Evolutionary conservation across 2,888 invertebrate species (phyloP).

Genomic region (Habroteleia sp.): DNA sequence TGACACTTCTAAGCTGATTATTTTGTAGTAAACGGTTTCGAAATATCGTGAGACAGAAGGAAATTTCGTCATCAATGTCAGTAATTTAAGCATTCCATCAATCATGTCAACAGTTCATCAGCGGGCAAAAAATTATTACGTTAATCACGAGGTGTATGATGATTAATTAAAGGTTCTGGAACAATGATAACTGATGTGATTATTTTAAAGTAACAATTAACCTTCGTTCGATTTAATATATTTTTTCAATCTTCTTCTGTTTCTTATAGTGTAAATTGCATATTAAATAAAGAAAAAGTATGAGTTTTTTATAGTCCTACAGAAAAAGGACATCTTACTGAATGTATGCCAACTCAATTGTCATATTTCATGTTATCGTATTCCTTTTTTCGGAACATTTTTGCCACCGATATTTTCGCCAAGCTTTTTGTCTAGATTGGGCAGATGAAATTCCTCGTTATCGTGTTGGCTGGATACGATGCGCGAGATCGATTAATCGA

Average conservation of each 20-base stretch:
- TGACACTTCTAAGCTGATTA: constrained; percentile 26
- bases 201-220: constrained; percentile 4
- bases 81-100: constrained; percentile 40
- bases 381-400: constrained; percentile 1
- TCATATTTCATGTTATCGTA: constrained; percentile 4
- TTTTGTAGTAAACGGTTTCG: constrained; percentile 14
- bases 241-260: too few species aligned
- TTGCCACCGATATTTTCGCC: constrained; percentile 20
- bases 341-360: constrained; percentile 34
- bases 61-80: constrained; percentile 35
- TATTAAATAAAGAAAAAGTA: too few species aligned
- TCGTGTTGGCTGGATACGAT: constrained; percentile 38
- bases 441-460: constrained; percentile 51
- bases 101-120: constrained; percentile 24
- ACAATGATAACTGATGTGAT: constrained; percentile 8
- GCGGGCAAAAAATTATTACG: constrained; percentile 19
- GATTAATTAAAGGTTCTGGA: constrained; percentile 23
- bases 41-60: constrained; percentile 32
- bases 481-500: constrained; percentile 53
- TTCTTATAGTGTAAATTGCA: too few species aligned
- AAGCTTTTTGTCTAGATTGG: constrained; percentile 35
- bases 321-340: constrained; percentile 2
- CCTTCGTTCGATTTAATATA: neutral
- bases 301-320: neutral
- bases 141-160: constrained; percentile 17